phyloP scores from a whole-genome alignment of 92 coral and sea anemone genomes.

The Zoanthus sansibaricus region DNA sequence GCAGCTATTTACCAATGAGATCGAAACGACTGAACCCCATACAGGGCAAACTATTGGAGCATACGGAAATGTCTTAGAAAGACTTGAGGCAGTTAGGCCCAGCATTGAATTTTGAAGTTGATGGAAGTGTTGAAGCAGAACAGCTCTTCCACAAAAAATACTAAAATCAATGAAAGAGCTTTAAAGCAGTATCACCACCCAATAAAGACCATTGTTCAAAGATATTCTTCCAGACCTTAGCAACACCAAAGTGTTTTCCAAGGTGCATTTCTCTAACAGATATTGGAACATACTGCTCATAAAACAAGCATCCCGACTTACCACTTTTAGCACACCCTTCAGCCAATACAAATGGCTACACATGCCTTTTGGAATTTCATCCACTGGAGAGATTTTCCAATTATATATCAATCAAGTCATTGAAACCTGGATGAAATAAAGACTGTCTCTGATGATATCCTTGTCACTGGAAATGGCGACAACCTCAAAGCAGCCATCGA shows the following conservation, averaged over 20 bases:
- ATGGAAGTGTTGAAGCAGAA: conserved; percentile 35
- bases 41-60: conserved; percentile 20
- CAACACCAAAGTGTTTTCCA: conserved; percentile 47
- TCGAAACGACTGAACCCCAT: background rate
- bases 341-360: too few species aligned
- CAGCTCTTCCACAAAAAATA: conserved; percentile 44
- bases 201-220: conserved; percentile 39
- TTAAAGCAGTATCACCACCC: conserved; percentile 46
- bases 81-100: conserved; percentile 37
- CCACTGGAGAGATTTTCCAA: too few species aligned
- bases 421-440: background rate
- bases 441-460: conserved; percentile 6
- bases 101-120: conserved; percentile 39
- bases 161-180: conserved; percentile 20
- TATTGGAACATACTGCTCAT: conserved; percentile 39
- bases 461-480: conserved; percentile 36
- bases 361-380: too few species aligned
- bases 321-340: too few species aligned
- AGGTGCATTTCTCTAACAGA: conserved; percentile 44
- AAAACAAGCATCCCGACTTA: background rate
- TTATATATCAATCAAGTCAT: background rate
- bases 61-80: conserved; percentile 41
- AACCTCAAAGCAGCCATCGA: conserved; percentile 34
- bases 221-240: conserved; percentile 30
- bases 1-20: background rate